Percentiles rank a stretch among this genome's conserved stretches.
These are phyloP conservation scores for Biston betularia DNA, from an alignment of 2,888 invertebrate genomes.

Conservation along the genomic window DNA sequence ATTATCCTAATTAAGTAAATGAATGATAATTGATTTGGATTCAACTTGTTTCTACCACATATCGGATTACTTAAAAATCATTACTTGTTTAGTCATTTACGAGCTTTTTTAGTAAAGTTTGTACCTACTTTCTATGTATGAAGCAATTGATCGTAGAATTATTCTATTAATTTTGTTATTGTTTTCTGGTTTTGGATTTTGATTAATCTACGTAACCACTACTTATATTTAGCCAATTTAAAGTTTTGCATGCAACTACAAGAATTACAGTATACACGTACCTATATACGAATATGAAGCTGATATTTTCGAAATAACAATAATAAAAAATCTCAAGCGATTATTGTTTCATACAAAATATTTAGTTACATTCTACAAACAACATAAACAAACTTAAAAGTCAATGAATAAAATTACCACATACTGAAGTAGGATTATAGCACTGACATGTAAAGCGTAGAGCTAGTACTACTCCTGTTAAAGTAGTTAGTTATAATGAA, in stretches of 20 bases:
- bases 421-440: constrained; percentile 27
- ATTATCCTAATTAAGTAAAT: no score
- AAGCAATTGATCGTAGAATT: no score
- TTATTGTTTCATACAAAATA: neutral
- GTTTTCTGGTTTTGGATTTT: no score
- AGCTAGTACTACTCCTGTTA: constrained; percentile 11
- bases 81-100: no score
- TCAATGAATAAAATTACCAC: constrained; percentile 1
- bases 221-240: neutral
- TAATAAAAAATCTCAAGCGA: neutral
- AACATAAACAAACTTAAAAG: neutral
- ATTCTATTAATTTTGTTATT: no score
- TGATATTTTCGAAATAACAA: neutral
- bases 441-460: constrained; percentile 28
- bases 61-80: no score
- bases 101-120: no score
- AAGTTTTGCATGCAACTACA: neutral
- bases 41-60: no score
- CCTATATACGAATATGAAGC: neutral
- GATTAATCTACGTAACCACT: neutral
- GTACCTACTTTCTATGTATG: no score
- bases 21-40: no score
- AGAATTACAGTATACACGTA: no score
- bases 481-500: constrained; percentile 27
- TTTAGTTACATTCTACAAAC: neutral